Conservation (phyloP, 1,140 invertebrate species). For the Drosophila sp. region DNA sequence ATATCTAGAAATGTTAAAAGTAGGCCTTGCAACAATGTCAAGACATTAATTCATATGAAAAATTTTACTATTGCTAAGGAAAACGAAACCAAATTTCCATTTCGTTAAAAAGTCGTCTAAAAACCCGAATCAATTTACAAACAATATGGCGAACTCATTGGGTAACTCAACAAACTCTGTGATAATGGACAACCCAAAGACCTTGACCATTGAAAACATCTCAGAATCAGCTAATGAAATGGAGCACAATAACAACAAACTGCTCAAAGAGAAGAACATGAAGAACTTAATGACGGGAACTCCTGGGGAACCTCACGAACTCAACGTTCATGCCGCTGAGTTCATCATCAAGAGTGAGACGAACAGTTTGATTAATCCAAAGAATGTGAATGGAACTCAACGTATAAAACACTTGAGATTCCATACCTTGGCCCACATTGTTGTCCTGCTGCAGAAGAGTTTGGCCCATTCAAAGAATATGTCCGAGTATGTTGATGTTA, state of each 20-base stretch:
- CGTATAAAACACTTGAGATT: conserved; percentile 5
- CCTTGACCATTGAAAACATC: neutral
- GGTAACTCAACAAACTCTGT: neutral
- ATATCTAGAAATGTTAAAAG: neutral
- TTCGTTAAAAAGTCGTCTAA: neutral
- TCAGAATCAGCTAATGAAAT: neutral
- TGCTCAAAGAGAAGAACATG: neutral
- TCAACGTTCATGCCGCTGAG: neutral
- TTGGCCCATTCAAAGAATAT: neutral
- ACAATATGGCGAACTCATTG: neutral
- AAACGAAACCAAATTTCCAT: conserved; percentile 2
- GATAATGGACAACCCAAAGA: neutral
- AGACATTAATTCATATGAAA: neutral
- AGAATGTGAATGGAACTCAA: neutral
- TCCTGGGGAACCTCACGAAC: conserved; percentile 3
- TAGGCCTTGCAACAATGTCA: neutral
- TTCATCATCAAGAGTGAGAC: neutral
- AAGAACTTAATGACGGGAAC: neutral
- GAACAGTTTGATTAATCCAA: neutral
- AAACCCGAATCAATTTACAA: neutral
- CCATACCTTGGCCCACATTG: conserved; percentile 31
- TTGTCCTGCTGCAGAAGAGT: conserved; percentile 32
- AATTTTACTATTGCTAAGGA: conserved; percentile 1
- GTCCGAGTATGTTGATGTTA: neutral
- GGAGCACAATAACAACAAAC: neutral